These are phyloP conservation scores for Tragelaphus scriptus DNA, from an alignment of 2,113 vertebrate genomes.

Conservation along the genomic window DNA sequence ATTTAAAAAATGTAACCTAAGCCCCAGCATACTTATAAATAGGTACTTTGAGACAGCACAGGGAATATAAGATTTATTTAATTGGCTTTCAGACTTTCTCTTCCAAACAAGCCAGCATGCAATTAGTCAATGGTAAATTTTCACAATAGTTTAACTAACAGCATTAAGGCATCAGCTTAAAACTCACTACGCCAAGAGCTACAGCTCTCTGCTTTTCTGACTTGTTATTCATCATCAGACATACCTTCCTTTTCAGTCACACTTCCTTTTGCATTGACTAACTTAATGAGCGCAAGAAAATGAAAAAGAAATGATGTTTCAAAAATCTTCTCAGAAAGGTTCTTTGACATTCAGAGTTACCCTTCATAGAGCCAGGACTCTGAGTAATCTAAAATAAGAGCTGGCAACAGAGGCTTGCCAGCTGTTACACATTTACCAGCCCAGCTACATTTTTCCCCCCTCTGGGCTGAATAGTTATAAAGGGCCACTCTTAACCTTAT, in stretches of 20 bases:
- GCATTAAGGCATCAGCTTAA: not conserved
- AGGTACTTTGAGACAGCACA: slow-evolving; percentile 53
- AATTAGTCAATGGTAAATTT: slow-evolving; percentile 50
- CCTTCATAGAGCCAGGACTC: slow-evolving; percentile 59
- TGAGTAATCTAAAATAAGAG: slow-evolving; percentile 80
- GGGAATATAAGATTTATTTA: slow-evolving; percentile 54
- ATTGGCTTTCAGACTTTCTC: slow-evolving; percentile 36
- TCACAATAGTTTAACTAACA: slow-evolving; percentile 41
- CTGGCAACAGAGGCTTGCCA: slow-evolving; percentile 75
- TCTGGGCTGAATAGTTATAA: slow-evolving; percentile 65
- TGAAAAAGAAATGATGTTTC: slow-evolving; percentile 51
- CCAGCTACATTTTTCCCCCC: slow-evolving; percentile 73
- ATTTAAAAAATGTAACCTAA: slow-evolving; percentile 39
- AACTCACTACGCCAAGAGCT: not conserved
- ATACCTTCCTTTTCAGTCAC: slow-evolving; percentile 36
- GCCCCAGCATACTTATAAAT: slow-evolving; percentile 46
- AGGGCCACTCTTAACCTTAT: slow-evolving; percentile 79
- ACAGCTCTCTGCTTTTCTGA: not conserved
- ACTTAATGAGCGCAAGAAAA: slow-evolving; percentile 58
- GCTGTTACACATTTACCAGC: slow-evolving; percentile 80
- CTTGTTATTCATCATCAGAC: not conserved
- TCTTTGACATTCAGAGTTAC: slow-evolving; percentile 64
- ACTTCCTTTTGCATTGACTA: slow-evolving; percentile 15
- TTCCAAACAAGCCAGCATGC: slow-evolving; percentile 31
- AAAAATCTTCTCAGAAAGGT: slow-evolving; percentile 42